Base-by-base conservation (phyloP, 2,888 invertebrate species). In the Operophtera brumata region DNA sequence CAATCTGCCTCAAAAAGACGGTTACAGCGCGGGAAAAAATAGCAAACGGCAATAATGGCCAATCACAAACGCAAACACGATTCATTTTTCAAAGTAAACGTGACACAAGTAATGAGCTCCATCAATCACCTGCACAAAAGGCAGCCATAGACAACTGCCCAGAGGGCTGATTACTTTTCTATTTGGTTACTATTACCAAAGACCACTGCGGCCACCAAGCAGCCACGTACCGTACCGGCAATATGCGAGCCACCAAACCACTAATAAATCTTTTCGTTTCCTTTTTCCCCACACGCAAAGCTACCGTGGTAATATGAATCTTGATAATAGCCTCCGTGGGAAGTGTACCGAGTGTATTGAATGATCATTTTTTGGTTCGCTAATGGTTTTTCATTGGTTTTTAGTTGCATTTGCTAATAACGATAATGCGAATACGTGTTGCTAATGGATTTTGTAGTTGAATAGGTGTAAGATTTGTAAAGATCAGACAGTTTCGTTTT, bases 61-160 rank as follows among this genome's bases (percentile, higher is more conserved):
- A 82, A 84, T 84, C 80, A 78, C 71, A 73, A 73, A 73, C 73
- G 73, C 80, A 81, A 85, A 83, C 80, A 82, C 67, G 73, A 70
- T 77, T 80, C 82, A 84, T 88, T 85, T 84, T 82, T 86, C 86
- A 86, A 80, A 82, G 70, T 73, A 80, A 82, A 82, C 73, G 82
- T 80, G 82, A 84, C 84, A 77, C 85, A 77, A 71, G 80, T 84
- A 82, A 82, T 82, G 76, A 77, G 66, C 61, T 60, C 73, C 84
- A 88, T 88, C 86, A 85, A 88, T 88, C 87, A 86, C 73, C 66
- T 75, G 66, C 65, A 77, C 84, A 84, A 86, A 84, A 84, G 83
- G 78, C 78, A 74, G 67, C 71, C 73, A 80, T 78, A 81, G 78
- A 80, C 82, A 76, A 78, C 80, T 78, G 78, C 68, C 77, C 80